Evolutionary conservation across 2,888 invertebrate species (phyloP).

Genomic region (Nowickia ferox): DNA sequence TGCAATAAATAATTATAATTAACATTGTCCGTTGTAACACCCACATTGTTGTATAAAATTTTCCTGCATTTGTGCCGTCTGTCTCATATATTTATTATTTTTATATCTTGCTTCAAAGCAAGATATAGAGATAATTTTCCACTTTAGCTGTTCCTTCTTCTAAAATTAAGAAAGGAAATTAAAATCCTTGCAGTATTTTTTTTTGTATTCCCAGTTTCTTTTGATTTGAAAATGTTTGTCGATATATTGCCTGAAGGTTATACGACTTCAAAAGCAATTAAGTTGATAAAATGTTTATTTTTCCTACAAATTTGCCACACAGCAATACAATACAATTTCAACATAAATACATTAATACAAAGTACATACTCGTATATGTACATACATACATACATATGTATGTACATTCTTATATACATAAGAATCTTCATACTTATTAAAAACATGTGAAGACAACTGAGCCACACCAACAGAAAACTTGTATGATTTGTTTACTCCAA

Average conservation of each 20-base stretch:
- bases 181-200: conserved; percentile 45
- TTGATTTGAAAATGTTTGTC: conserved; percentile 52
- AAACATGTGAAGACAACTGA: not conserved
- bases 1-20: conserved; percentile 43
- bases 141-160: conserved; percentile 13
- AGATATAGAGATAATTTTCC: conserved; percentile 25
- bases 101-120: not conserved
- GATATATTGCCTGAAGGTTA: conserved; percentile 59
- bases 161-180: conserved; percentile 51
- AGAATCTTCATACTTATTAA: no score
- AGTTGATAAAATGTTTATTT: conserved; percentile 73
- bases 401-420: no score
- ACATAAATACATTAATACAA: not conserved
- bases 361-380: no score
- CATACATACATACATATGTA: no score
- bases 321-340: conserved; percentile 22
- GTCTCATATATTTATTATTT: not conserved
- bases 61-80: not conserved
- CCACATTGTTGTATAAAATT: conserved; percentile 41
- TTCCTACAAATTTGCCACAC: conserved; percentile 66
- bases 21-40: conserved; percentile 39
- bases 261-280: conserved; percentile 72
- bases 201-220: not conserved
- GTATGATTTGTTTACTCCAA: not conserved
- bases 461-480: conserved; percentile 37